Base-by-base conservation (phyloP, 2,888 invertebrate species). In the Mycalesis mineus region DNA sequence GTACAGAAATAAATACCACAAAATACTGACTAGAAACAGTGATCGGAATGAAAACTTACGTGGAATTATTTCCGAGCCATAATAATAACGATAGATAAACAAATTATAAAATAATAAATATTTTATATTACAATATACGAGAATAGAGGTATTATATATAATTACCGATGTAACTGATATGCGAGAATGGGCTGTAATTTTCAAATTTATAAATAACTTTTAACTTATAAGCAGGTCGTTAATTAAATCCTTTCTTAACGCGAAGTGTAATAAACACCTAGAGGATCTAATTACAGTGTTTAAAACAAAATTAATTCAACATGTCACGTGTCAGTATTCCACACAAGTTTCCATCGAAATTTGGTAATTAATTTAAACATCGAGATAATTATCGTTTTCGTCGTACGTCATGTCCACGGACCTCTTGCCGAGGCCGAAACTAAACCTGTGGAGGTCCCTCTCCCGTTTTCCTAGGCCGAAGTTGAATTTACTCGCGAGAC, bases 381-480 rank as follows among this genome's bases (percentile, higher is more conserved):
- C 86, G 62, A 71, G 66, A 66, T 79, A 81, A 65, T 74, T 78
- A 54, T 82, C 82, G 64, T 68, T 72, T 42, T 81, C 79, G 31
- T 83, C 84, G 42, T 37, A 45, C 0, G 61, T 37, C n/a, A 70
- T 64, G 13, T 84, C 82, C 22, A 69, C 76, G 0, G 88, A 85
- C 49, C 92, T 76, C 66, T 92, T 92, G 5, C 92, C 92, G 0
- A 92, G 78, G 7, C 92, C 92, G 65, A 92, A 92, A 55, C 84
- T 89, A 74, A 91, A 92, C 37, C 90, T 82, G 59, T 86, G 83
- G 67, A 87, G 71, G 64, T 90, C 83, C 47, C 88, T 71, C 76
- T 91, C 85, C 65, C 92, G 81, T 67, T 91, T 91, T 13, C 92
- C 92, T 15, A 92, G 77, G 15, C 91, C 91, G 70, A 91, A 90